A percentile compares a stretch with the other conserved stretches of the same genome.
Evolutionary conservation across 2,113 vertebrate species (phyloP).

Genomic region (Lophochroa leadbeateri): DNA sequence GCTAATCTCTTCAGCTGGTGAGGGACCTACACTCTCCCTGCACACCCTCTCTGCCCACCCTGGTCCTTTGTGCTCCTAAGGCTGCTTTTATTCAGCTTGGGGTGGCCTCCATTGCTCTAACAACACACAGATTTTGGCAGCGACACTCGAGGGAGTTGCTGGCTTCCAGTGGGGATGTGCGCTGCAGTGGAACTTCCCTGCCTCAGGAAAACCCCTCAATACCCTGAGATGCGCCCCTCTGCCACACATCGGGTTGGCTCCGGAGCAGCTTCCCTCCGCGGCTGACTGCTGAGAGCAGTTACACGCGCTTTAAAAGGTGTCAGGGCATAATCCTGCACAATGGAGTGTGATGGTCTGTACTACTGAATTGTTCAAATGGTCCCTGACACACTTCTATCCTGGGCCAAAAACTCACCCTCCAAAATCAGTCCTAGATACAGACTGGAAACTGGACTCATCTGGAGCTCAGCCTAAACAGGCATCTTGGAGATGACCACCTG

Average conservation of each 20-base stretch:
- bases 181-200: background rate
- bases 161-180: background rate
- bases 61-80: background rate
- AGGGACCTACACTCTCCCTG: background rate
- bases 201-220: background rate
- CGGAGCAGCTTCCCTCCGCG: background rate
- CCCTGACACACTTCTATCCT: background rate
- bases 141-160: background rate
- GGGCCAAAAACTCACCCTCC: background rate
- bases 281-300: too few relatives aligned
- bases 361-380: background rate
- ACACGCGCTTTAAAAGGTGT: background rate
- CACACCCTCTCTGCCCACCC: background rate
- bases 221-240: background rate
- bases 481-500: background rate
- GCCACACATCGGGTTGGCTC: background rate
- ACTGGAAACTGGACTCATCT: background rate
- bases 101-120: background rate
- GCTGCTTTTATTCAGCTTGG: background rate
- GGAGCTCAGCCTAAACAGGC: background rate
- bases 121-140: background rate
- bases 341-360: background rate
- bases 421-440: background rate
- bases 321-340: background rate
- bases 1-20: background rate